These are phyloP conservation scores for Amia ocellicauda DNA, from an alignment of 2,113 vertebrate genomes.

Conservation along the genomic window DNA sequence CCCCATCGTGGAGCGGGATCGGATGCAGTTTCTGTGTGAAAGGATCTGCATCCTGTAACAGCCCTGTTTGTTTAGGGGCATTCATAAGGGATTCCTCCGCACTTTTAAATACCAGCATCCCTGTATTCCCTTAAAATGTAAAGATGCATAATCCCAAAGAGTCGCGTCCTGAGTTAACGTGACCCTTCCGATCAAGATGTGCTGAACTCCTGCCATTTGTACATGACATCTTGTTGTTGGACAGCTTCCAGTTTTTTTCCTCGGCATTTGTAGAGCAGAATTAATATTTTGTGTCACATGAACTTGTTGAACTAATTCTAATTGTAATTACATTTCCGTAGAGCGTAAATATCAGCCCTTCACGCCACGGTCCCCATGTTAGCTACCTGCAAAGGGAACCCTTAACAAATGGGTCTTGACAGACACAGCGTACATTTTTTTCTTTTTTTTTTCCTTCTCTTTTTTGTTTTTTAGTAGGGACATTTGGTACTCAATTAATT, in stretches of 20 bases:
- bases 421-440: conserved; percentile 50
- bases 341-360: conserved; percentile 50
- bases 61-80: too few species aligned
- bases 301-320: conserved; percentile 39
- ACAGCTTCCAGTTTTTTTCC: background rate
- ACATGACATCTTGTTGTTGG: background rate
- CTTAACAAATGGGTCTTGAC: conserved; percentile 49
- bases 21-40: background rate
- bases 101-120: background rate
- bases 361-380: conserved; percentile 49
- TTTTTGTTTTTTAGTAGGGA: conserved; percentile 49
- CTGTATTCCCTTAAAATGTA: background rate
- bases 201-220: conserved; percentile 45
- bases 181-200: conserved; percentile 30
- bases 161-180: too few species aligned
- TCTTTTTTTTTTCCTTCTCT: conserved; percentile 42
- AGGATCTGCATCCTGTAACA: background rate
- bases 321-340: conserved; percentile 44
- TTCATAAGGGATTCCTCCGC: background rate
- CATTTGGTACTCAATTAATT: conserved; percentile 40
- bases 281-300: conserved; percentile 47
- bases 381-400: conserved; percentile 43
- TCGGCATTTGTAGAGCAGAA: conserved; percentile 40
- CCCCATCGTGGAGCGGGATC: background rate
- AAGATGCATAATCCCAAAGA: background rate